Percentiles rank a stretch among this genome's conserved stretches.
phyloP scores from a whole-genome alignment of 2,113 vertebrate genomes.

The Urocynchramus pylzowi region DNA sequence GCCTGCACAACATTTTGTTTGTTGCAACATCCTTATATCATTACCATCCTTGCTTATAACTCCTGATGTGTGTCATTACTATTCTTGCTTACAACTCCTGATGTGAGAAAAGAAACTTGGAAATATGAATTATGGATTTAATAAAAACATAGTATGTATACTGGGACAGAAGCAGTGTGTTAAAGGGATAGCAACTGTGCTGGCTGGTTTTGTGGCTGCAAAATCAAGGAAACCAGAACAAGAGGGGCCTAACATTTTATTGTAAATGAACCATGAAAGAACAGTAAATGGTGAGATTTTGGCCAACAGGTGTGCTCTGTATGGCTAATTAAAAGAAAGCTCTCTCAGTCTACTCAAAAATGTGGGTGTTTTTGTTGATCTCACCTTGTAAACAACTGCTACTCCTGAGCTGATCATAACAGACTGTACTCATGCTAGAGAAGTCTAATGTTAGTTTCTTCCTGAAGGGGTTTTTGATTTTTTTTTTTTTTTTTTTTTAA shows the following conservation, averaged over 20 bases:
- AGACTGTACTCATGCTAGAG: not conserved
- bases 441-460: not conserved
- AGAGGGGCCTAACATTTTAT: not conserved
- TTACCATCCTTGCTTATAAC: not conserved
- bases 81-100: conserved; percentile 15
- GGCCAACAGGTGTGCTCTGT: not conserved
- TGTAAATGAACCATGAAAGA: not conserved
- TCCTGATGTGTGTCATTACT: conserved; percentile 37
- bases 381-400: not conserved
- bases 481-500: not conserved
- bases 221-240: not conserved
- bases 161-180: not conserved
- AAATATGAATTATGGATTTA: conserved; percentile 49
- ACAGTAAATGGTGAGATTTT: not conserved
- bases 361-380: not conserved
- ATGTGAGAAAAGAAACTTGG: not conserved
- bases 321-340: not conserved
- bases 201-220: not conserved
- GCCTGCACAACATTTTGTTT: not conserved
- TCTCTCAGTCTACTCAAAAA: not conserved
- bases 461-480: not conserved
- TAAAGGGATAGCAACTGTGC: not conserved
- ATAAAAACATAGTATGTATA: not conserved
- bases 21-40: conserved; percentile 10
- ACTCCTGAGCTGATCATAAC: not conserved